Evolutionary conservation across 2,797 vertebrate species (phyloP).

Genomic region (Karalla daura): DNA sequence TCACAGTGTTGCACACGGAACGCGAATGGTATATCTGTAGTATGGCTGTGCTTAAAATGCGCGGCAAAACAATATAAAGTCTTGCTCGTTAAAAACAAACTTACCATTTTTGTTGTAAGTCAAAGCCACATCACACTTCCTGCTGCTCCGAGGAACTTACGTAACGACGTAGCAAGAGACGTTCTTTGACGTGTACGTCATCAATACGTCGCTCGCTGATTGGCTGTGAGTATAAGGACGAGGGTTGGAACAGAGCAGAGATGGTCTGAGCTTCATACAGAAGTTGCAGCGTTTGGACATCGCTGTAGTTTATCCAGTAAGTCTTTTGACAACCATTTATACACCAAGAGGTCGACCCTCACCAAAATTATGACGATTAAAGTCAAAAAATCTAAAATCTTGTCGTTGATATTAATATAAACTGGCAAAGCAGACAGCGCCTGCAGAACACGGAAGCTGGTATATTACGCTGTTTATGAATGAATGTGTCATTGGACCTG

Average conservation of each 20-base stretch:
- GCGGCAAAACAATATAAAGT: fast-evolving
- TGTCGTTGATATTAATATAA: background rate
- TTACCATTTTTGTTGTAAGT: conserved; percentile 76
- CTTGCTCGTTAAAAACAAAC: conserved; percentile 21
- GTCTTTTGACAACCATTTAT: conserved; percentile 4
- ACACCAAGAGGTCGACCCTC: background rate
- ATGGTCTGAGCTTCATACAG: background rate
- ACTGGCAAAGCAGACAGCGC: background rate
- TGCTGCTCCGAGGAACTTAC: conserved; percentile 40
- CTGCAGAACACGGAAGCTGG: background rate
- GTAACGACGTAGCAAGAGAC: conserved; percentile 23
- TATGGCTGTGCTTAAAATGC: background rate
- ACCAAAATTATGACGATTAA: background rate
- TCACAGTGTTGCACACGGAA: background rate
- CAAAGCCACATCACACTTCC: conserved; percentile 81
- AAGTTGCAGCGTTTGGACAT: conserved; percentile 13
- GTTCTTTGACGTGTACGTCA: conserved; percentile 33
- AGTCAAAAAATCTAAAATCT: background rate
- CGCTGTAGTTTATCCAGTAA: conserved; percentile 46
- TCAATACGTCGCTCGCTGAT: conserved; percentile 32
- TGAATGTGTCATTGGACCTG: too few relatives aligned
- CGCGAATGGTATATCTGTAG: fast-evolving
- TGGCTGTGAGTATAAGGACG: conserved; percentile 44
- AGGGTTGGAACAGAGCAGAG: conserved; percentile 30
- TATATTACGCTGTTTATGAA: background rate